Conservation (phyloP, 2,113 vertebrate species). For the Loxodonta africana region DNA sequence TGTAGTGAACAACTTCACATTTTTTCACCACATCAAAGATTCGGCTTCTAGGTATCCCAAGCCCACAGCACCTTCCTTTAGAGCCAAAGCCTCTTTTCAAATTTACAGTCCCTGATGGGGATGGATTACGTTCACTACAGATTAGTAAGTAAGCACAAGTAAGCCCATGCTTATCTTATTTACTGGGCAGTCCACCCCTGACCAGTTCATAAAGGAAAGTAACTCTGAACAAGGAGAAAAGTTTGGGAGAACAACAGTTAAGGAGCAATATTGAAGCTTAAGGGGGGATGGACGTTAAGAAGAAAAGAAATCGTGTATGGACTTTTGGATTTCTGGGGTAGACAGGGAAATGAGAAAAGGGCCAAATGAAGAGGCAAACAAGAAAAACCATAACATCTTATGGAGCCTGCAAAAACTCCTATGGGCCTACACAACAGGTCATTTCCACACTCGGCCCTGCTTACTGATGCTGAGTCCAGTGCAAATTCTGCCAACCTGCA, state of each 20-base stretch:
- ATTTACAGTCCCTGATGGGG: no score
- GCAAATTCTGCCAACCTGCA: not conserved
- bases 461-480: not conserved
- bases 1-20: no score
- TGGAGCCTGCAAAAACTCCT: not conserved
- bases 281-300: not conserved
- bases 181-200: no score
- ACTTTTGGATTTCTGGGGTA: not conserved
- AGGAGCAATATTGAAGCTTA: not conserved
- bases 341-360: constrained; percentile 37
- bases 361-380: not conserved
- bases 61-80: no score
- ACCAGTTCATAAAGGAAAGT: not conserved
- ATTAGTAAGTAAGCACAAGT: no score
- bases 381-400: not conserved
- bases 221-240: not conserved
- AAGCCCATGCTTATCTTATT: no score
- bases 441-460: not conserved
- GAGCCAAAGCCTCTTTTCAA: no score
- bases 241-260: not conserved
- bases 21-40: no score
- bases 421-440: not conserved
- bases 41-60: no score
- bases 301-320: not conserved
- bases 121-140: no score